Base-by-base conservation (phyloP, 2,888 invertebrate species). In the Linnaemya vulpina region DNA sequence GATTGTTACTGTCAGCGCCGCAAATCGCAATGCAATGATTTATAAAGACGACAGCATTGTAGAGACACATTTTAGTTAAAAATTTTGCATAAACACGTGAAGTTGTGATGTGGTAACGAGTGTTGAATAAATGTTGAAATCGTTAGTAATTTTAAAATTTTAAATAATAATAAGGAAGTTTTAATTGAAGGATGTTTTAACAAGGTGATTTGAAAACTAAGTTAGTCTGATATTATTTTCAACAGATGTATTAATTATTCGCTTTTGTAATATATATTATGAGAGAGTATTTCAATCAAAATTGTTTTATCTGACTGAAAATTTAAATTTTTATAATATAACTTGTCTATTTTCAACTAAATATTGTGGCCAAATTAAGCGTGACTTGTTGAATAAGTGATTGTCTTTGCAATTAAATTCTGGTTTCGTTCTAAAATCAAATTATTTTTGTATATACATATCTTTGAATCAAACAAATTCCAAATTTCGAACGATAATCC, bases 51-150 rank as follows among this genome's bases (percentile, higher is more conserved):
- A 53, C 25, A 38, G 25, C 65, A 71, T 65, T 58, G 58, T 70
- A 58, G 68, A 80, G 78, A 80, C 63, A 71, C 62, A 40, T 77
- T 85, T 86, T 86, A 87, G 87, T 87, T 78, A 62, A 79, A 70
- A 71, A 49, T 77, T 84, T 78, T 74, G 22, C 73, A 80, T 77
- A 83, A 84, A 40, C 78, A 80, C 76, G 76, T 62, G 38, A 76
- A 83, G 83, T 86, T 79, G 68, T 46, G 20, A 70, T 35, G 62
- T 30, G 8, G 38, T 53, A 25, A 68, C 7, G 25, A 53, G 9
- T 35, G 38, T 11, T 38, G 60, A 68, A 46, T 62, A 58, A 58
- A 3, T n/a, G 11, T 40, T 40, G 30, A 20, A n/a, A n/a, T 65
- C 11, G 22, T 58, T 25, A 10, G 3, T 11, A 35, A 49, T n/a